Evolutionary conservation across 2,888 invertebrate genomes (phyloP), one percentile per base, ranked within the genome.

Genomic region (Mimachlamys varia): DNA sequence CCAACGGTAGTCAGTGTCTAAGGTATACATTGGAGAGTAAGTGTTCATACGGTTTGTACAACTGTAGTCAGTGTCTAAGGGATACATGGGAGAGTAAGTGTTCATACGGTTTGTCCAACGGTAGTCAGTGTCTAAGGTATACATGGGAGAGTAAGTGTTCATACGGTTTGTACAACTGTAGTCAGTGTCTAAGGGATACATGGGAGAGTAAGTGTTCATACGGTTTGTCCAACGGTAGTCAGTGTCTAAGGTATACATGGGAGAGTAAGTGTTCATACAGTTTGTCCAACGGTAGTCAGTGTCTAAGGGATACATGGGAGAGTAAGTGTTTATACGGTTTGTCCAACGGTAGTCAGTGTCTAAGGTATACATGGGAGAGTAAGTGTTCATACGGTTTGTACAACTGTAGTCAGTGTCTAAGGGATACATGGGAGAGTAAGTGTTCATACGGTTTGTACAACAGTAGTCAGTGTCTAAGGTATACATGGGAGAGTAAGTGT

Each of bases 31-130:
- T 4, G 12, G 4, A 27, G 15, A 38, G 17, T 15, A 87, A 49
- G 58, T 12, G 19, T n/a, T n/a, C n/a, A n/a, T n/a, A n/a, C n/a
- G n/a, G n/a, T n/a, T n/a, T n/a, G n/a, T n/a, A n/a, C n/a, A n/a
- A n/a, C n/a, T n/a, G n/a, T n/a, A n/a, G 98, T 99, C 99, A 0
- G 98, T 98, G 90, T 99, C 99, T 53, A 99, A 99, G 97, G 99
- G 98, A 62, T 97, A 97, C 94, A 97, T 97, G 97, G 97, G 97
- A 93, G 97, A 97, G 97, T 97, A 96, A 95, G 97, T 97, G 87
- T 27, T 87, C 15, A n/a, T n/a, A n/a, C n/a, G n/a, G n/a, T n/a
- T n/a, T n/a, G n/a, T n/a, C n/a, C 19, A 4, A 55, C 17, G 55
- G 50, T 12, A 50, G 50, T 19, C 15, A 55, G 55, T 55, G 19